phyloP scores from a whole-genome alignment of 2,113 vertebrate genomes.

The Anguilla rostrata region DNA sequence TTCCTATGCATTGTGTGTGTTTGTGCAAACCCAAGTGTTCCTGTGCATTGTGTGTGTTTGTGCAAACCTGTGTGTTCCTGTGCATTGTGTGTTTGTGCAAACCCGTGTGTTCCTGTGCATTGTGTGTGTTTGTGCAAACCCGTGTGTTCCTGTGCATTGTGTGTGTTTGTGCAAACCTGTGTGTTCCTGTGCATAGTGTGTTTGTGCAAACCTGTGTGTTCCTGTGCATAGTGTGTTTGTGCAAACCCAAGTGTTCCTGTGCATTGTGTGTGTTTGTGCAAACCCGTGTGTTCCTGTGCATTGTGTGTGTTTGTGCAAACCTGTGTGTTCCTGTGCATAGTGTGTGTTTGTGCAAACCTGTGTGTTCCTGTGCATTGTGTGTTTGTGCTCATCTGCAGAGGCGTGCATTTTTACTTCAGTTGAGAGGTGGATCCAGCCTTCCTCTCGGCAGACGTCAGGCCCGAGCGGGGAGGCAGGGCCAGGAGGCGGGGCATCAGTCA shows the following conservation, averaged over 20 bases:
- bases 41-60: not conserved
- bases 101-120: too few species aligned
- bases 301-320: not conserved
- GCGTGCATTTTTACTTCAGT: conserved; percentile 51
- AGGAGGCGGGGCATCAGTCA: not conserved
- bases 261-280: not conserved
- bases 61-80: too few species aligned
- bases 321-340: not conserved
- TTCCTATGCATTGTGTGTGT: too few species aligned
- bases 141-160: too few species aligned
- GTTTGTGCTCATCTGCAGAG: not conserved
- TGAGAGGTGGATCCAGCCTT: conserved; percentile 55
- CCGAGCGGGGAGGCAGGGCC: not conserved
- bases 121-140: too few species aligned
- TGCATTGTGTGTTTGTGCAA: too few species aligned
- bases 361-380: not conserved
- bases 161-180: too few species aligned
- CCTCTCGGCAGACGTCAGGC: not conserved
- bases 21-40: too few species aligned
- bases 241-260: too few species aligned
- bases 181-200: too few species aligned
- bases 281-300: not conserved
- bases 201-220: too few species aligned
- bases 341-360: not conserved
- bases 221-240: not conserved